Percentiles rank a stretch among this genome's conserved stretches.
These are phyloP conservation scores for Drosophila nr. medialis DNA, from an alignment of 2,888 invertebrate genomes.

Conservation along the genomic window DNA sequence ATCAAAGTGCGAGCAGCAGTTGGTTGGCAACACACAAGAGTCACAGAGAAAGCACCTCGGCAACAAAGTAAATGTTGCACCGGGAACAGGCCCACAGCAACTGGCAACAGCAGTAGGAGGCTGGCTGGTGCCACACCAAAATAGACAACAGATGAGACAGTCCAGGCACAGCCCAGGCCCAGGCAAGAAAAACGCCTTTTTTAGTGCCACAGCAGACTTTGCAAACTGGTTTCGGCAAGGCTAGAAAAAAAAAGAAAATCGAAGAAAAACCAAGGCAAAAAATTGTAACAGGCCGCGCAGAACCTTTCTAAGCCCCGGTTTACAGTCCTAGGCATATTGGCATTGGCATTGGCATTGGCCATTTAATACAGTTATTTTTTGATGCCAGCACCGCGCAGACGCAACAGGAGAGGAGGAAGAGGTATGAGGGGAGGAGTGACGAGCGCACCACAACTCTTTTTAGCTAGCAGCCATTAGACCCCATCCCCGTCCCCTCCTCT, in stretches of 20 bases:
- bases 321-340: constrained; percentile 44
- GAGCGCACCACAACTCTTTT: constrained; percentile 30
- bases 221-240: constrained; percentile 52
- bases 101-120: constrained; percentile 42
- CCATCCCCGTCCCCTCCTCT: constrained; percentile 14
- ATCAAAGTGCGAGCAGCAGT: constrained; percentile 58
- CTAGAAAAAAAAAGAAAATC: constrained; percentile 26
- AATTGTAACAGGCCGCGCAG: constrained; percentile 57
- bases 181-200: constrained; percentile 58
- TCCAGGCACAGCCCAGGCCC: constrained; percentile 66
- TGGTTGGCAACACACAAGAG: constrained; percentile 65
- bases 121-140: constrained; percentile 43
- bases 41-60: constrained; percentile 62
- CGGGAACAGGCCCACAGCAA: constrained; percentile 73
- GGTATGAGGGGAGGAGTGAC: background rate
- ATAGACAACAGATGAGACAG: constrained; percentile 77
- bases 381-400: constrained; percentile 39
- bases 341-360: constrained; percentile 53
- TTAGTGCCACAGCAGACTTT: constrained; percentile 12
- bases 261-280: constrained; percentile 15
- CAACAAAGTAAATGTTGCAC: constrained; percentile 78
- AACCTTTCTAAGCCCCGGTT: constrained; percentile 48
- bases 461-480: constrained; percentile 62
- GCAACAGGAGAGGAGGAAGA: constrained; percentile 25
- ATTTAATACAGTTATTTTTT: constrained; percentile 78